phyloP scores from a whole-genome alignment of 1,140 invertebrate species.

The Leguminivora glycinivorella region DNA sequence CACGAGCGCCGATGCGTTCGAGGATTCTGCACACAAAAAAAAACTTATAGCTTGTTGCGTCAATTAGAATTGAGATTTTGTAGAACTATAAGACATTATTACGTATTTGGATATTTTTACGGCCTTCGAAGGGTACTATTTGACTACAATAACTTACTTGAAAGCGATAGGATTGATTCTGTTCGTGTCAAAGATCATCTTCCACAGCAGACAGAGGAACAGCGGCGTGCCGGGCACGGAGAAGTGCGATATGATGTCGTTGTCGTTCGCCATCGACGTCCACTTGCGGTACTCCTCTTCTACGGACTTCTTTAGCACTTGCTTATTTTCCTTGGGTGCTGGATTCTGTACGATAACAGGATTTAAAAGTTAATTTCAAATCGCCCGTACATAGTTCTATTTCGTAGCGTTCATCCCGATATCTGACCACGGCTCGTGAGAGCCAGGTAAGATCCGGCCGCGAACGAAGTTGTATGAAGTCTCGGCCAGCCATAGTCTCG shows the following conservation, averaged over 20 bases:
- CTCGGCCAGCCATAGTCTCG: too few species aligned
- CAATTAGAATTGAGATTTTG: too few species aligned
- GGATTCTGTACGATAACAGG: conserved; percentile 81
- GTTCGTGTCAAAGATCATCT: conserved; percentile 97
- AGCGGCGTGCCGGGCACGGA: conserved; percentile 92
- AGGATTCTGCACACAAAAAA: conserved; percentile 85
- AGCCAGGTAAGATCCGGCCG: too few species aligned
- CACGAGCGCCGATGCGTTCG: conserved; percentile 94
- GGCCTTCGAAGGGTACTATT: too few species aligned
- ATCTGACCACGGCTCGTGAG: too few species aligned
- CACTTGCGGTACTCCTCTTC: conserved; percentile 97
- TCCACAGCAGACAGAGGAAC: conserved; percentile 96
- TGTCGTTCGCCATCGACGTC: conserved; percentile 97
- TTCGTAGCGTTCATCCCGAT: too few species aligned
- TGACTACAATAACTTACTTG: conserved; percentile 85
- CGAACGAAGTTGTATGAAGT: too few species aligned
- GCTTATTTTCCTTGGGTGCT: conserved; percentile 93
- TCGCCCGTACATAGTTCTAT: too few species aligned
- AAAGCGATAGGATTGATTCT: conserved; percentile 95
- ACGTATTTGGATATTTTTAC: too few species aligned
- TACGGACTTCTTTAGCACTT: conserved; percentile 93
- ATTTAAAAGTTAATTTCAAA: too few species aligned
- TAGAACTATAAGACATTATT: too few species aligned
- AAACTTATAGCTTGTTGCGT: not conserved
- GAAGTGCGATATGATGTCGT: conserved; percentile 97